phyloP scores from a whole-genome alignment of 2,888 invertebrate species.

The Leptinotarsa rubiginosa region DNA sequence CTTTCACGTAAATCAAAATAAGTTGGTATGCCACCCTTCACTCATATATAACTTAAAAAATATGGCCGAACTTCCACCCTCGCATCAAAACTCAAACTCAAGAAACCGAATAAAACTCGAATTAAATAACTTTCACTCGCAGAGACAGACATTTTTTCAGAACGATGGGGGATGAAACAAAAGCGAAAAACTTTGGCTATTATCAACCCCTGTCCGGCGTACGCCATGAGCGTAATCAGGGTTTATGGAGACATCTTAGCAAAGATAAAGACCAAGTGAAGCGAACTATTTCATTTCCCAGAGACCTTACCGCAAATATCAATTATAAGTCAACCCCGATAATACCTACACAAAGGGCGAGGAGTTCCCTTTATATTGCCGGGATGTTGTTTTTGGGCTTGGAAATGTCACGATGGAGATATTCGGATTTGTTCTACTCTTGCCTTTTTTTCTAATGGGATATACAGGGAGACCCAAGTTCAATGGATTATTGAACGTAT shows the following conservation, averaged over 20 bases:
- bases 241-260: slow-evolving; percentile 65
- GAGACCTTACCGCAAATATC: slow-evolving; percentile 63
- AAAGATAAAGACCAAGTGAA: slow-evolving; percentile 64
- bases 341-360: slow-evolving; percentile 51
- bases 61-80: neutral
- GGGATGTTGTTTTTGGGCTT: slow-evolving; percentile 33
- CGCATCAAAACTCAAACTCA: slow-evolving; percentile 9
- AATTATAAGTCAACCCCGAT: slow-evolving; percentile 61
- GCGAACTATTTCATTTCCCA: slow-evolving; percentile 63
- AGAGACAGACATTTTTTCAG: slow-evolving; percentile 43
- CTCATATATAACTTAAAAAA: slow-evolving; percentile 16
- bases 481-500: too few relatives aligned
- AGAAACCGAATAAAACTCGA: slow-evolving; percentile 33
- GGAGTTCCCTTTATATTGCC: slow-evolving; percentile 50
- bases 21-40: too few relatives aligned
- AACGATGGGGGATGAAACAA: slow-evolving; percentile 46
- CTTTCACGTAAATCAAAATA: too few relatives aligned
- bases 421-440: neutral
- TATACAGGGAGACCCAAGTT: too few relatives aligned
- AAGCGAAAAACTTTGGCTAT: slow-evolving; percentile 55
- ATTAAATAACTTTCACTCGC: slow-evolving; percentile 42
- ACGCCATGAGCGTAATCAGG: slow-evolving; percentile 61
- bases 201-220: slow-evolving; percentile 51
- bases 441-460: too few relatives aligned
- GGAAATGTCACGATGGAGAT: slow-evolving; percentile 1